A percentile compares a stretch with the other conserved stretches of the same genome.
Evolutionary conservation across 2,888 invertebrate species (phyloP).

Genomic region (Spodoptera picta): DNA sequence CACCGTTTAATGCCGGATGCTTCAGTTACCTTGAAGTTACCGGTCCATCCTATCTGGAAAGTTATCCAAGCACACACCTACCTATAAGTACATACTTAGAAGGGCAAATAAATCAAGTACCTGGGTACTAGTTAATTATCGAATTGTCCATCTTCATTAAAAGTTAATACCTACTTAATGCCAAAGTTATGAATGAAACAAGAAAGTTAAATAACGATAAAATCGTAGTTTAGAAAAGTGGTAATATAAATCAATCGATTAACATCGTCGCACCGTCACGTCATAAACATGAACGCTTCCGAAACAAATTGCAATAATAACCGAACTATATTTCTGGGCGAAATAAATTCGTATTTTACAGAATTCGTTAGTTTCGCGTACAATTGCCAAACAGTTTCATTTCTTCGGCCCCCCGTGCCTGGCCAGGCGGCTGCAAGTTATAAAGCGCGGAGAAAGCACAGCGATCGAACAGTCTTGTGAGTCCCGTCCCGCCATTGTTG

Average conservation of each 20-base stretch:
- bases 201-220: slow-evolving; percentile 11
- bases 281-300: slow-evolving; percentile 53
- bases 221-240: slow-evolving; percentile 14
- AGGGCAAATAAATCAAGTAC: slow-evolving; percentile 4
- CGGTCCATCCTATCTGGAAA: slow-evolving; percentile 4
- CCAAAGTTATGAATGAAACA: slow-evolving; percentile 21
- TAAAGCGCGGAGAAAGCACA: slow-evolving; percentile 86
- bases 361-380: slow-evolving; percentile 75
- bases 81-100: not conserved
- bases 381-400: slow-evolving; percentile 81
- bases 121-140: no score
- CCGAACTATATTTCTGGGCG: slow-evolving; percentile 59
- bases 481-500: slow-evolving; percentile 65
- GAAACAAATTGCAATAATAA: slow-evolving; percentile 58
- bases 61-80: not conserved
- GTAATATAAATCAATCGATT: slow-evolving; percentile 45
- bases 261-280: slow-evolving; percentile 44
- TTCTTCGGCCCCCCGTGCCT: slow-evolving; percentile 77
- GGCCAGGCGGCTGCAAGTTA: slow-evolving; percentile 72
- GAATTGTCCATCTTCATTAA: no score
- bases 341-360: slow-evolving; percentile 69
- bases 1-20: slow-evolving; percentile 4
- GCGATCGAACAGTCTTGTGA: slow-evolving; percentile 73
- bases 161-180: not conserved
- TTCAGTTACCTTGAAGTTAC: slow-evolving; percentile 24